Evolutionary conservation across 2,888 invertebrate species (phyloP), one percentile per base, ranked within the genome.

Genomic region (Rhorus exstirpatorius): DNA sequence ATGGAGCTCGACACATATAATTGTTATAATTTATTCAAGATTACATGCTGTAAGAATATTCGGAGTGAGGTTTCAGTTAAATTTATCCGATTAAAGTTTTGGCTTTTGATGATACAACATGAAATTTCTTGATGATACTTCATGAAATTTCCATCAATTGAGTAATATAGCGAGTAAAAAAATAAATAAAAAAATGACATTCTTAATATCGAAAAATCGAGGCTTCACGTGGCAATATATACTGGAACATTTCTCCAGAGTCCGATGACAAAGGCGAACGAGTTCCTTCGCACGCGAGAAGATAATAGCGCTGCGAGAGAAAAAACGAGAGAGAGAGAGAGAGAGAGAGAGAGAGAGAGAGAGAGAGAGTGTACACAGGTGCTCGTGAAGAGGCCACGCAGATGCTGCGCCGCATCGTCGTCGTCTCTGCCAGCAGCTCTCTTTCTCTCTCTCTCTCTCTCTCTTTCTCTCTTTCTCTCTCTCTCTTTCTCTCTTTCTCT

Each of bases 361-460:
- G 61, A 72, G 35, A 74, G 51, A 51, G 67, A 67, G 92, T 92
- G 90, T 92, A 92, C 92, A 92, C 92, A 92, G 92, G 92, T 92
- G 92, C 89, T 86, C 78, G 86, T 81, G 85, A 86, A 85, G 85
- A 80, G 86, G 85, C 84, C 72, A 76, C 90, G 90, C 92, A 92
- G 92, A 92, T 92, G 92, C 92, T 92, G 92, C 86, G 88, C 84
- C 77, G 71, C 58, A 72, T 60, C 71, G 71, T 58, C 60, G 70
- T 76, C 78, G 35, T 68, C 60, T 68, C 71, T 44, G 19, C 8
- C n/a, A 19, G 31, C 3, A 12, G 21, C 24, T 38, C 61, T 31
- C 44, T 68, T 31, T 44, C 38, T 19, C 51, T 35, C 31, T 19
- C 24, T 72, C 49, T 31, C 21, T 71, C 35, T 14, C 49, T 26